Evolutionary conservation across 1,140 invertebrate genomes (phyloP), one percentile per base, ranked within the genome.

Genomic region (Drosophila aff.): DNA sequence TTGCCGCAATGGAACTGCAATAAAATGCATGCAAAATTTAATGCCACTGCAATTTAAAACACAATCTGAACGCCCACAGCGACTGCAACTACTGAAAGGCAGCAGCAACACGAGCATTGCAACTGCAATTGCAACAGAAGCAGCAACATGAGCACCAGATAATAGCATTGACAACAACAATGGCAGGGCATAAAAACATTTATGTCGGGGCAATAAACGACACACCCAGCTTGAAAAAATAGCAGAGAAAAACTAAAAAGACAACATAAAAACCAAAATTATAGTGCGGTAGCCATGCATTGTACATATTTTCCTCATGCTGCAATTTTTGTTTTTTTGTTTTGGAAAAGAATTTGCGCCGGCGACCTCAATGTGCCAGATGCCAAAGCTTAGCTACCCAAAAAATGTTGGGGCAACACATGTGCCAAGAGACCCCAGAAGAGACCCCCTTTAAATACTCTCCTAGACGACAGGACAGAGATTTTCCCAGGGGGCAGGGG

Each of bases 21-120:
- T 79, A 79, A 79, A 79, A 72, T 79, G 76, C 76, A 79, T 79
- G 77, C 76, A 79, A 79, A 79, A 78, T 79, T 65, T 79, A 79
- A 79, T 79, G 76, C 66, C 41, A 65, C 66, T 79, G 76, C 76
- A 79, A 79, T 79, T 79, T 79, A 79, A 79, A 76, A 60, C 68
- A 43, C 76, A 79, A 79, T 79, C 76, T 65, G 67, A 40, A 60
- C 77, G 76, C 76, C 76, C 67, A 79, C 76, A 71, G 57, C 26
- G 18, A 64, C 13, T 16, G 33, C 36, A 40, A 28, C 60, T 55
- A 53, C 55, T 31, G 49, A n/a, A 38, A 38, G 10, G n/a, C 18
- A 21, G 10, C 43, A 44, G 18, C 8, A 26, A 9, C 46, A 59
- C 36, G 31, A 43, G 55, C 40, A 60, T 64, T 60, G 62, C 53